A percentile compares a stretch with the other conserved stretches of the same genome.
phyloP scores from a whole-genome alignment of 1,140 invertebrate genomes.

The Neodiprion fabricii region DNA sequence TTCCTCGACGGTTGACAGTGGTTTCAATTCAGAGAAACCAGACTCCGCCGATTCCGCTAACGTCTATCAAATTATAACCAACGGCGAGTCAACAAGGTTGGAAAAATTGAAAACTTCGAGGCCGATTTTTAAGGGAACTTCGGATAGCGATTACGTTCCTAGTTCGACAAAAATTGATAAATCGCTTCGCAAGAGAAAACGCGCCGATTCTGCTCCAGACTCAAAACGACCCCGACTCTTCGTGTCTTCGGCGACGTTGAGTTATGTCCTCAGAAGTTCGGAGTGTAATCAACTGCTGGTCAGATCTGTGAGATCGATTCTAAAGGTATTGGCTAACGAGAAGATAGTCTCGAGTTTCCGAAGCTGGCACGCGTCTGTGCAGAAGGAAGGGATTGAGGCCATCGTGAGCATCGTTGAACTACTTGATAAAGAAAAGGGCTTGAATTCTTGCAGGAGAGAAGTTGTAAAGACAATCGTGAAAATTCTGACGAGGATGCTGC shows the following conservation, averaged over 20 bases:
- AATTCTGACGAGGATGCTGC: neutral
- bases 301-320: neutral
- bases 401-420: conserved; percentile 7
- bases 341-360: neutral
- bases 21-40: conserved; percentile 3
- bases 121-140: neutral
- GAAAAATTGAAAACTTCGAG: too few species aligned
- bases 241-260: neutral
- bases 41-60: neutral
- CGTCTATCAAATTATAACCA: too few species aligned
- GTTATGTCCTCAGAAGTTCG: neutral
- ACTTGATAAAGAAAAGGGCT: neutral
- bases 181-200: neutral
- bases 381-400: conserved; percentile 12
- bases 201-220: neutral
- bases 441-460: conserved; percentile 6
- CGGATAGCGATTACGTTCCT: neutral
- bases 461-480: neutral
- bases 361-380: conserved; percentile 1
- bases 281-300: conserved; percentile 9
- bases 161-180: neutral
- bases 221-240: neutral
- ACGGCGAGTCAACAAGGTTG: too few species aligned
- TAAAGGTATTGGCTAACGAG: neutral
- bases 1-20: neutral